Evolutionary conservation across 2,797 vertebrate genomes (phyloP), one percentile per base, ranked within the genome.

Genomic region (Synanceia verrucosa): DNA sequence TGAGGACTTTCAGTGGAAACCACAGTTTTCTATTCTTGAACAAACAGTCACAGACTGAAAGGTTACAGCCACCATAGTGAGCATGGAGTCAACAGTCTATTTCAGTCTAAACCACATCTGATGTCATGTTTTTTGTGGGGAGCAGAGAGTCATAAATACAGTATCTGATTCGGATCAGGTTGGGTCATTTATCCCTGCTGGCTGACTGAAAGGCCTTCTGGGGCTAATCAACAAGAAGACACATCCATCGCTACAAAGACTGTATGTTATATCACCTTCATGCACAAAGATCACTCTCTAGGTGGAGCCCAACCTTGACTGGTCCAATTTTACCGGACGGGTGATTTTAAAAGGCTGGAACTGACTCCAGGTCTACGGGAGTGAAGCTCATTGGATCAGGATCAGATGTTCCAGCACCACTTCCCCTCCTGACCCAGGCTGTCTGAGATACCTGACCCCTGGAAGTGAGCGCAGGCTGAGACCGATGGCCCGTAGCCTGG

Each of bases 381-480:
- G 71, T n/a, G 4, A 55, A n/a, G 53, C 63, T 77, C 31, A 9
- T 1, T 60, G 89, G 82, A 86, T 79, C 33, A 51, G 74, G 76
- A 90, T 91, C 88, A 89, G 84, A 87, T 85, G 86, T 73, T 73
- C 59, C 72, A 46, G 78, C 68, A 21, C 44, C 44, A 52, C 75
- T 68, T 64, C 43, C 48, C 59, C 59, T 33, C 47, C 29, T 64
- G 52, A 75, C 78, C 83, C 70, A 1, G 68, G 51, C 73, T 53
- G 84, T 71, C 82, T 83, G 79, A 87, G 91, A 90, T 73, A 92
- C 85, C 82, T 74, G 83, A 91, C 78, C 82, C 82, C 79, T 56
- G 78, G 86, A 90, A 82, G 86, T 65, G 76, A 73, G 81, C 47
- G 21, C 74, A 23, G 73, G 66, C 65, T 75, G 69, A 88, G 91